Percentiles rank a stretch among this genome's conserved stretches.
phyloP scores from a whole-genome alignment of 2,888 invertebrate species.

The Ametastegia equiseti region DNA sequence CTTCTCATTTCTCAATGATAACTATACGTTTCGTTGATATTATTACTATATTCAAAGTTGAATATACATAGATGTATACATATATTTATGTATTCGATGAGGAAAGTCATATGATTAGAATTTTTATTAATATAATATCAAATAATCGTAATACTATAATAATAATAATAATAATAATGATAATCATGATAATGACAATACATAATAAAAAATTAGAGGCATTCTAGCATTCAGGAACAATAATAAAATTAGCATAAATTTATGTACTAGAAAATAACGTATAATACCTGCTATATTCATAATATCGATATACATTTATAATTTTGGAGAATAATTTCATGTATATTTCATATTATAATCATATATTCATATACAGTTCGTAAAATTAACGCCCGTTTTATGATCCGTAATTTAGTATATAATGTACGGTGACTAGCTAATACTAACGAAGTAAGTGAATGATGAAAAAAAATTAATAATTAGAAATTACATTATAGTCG shows the following conservation, averaged over 20 bases:
- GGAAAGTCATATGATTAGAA: too few species aligned
- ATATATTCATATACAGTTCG: neutral
- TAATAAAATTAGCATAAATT: neutral
- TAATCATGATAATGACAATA: neutral
- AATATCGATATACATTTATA: neutral
- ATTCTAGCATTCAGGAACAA: slow-evolving; percentile 4
- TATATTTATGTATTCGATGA: too few species aligned
- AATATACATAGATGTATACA: too few species aligned
- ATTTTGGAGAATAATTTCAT: neutral
- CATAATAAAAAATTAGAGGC: neutral
- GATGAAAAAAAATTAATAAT: neutral
- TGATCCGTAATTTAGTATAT: slow-evolving; percentile 25
- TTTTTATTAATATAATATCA: too few species aligned
- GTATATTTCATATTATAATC: neutral
- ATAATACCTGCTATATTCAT: neutral
- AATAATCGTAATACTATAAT: too few species aligned
- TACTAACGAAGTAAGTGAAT: slow-evolving; percentile 61
- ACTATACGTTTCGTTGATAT: too few species aligned
- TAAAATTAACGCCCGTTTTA: slow-evolving; percentile 4
- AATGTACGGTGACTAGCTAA: slow-evolving; percentile 69
- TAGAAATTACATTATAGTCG: slow-evolving; percentile 5
- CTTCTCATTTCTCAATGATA: too few species aligned
- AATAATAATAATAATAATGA: neutral
- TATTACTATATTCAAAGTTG: too few species aligned
- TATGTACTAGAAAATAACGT: neutral